phyloP scores from a whole-genome alignment of 2,113 vertebrate genomes.

The Elaphurus davidianus region DNA sequence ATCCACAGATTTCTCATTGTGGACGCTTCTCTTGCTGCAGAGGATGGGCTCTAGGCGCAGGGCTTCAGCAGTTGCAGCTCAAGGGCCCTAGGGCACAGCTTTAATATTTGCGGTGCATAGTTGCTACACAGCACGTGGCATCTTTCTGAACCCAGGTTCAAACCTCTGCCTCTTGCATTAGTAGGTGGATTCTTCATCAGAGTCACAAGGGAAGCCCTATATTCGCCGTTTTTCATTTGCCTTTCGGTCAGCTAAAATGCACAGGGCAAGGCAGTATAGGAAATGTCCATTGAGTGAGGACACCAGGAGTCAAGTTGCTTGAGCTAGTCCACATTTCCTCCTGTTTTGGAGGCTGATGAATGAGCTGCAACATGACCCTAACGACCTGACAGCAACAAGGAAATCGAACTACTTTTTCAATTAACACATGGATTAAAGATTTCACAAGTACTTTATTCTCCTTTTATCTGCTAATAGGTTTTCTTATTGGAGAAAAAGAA shows the following conservation, averaged over 20 bases:
- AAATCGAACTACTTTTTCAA: conserved; percentile 26
- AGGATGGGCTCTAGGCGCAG: background rate
- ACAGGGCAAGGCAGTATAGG: background rate
- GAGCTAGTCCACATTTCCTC: background rate
- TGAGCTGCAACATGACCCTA: background rate
- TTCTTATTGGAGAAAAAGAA: background rate
- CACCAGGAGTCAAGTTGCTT: background rate
- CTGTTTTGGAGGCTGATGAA: background rate
- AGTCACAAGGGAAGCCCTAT: background rate
- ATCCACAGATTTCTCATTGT: background rate
- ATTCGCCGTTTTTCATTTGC: background rate
- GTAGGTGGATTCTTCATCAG: background rate
- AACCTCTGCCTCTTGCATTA: background rate
- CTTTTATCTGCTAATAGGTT: conserved; percentile 27
- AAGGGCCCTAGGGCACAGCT: background rate
- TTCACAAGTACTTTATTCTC: conserved; percentile 21
- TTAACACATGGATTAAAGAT: conserved; percentile 54
- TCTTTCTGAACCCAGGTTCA: background rate
- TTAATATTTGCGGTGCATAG: background rate
- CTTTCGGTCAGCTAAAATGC: background rate
- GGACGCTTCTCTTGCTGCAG: background rate
- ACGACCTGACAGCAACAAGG: background rate
- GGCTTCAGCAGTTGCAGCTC: background rate
- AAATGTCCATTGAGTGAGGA: background rate
- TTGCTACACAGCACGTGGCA: background rate